A percentile compares a stretch with the other conserved stretches of the same genome.
phyloP scores from a whole-genome alignment of 2,797 vertebrate genomes.

The Hypotaenidia philippensis region DNA sequence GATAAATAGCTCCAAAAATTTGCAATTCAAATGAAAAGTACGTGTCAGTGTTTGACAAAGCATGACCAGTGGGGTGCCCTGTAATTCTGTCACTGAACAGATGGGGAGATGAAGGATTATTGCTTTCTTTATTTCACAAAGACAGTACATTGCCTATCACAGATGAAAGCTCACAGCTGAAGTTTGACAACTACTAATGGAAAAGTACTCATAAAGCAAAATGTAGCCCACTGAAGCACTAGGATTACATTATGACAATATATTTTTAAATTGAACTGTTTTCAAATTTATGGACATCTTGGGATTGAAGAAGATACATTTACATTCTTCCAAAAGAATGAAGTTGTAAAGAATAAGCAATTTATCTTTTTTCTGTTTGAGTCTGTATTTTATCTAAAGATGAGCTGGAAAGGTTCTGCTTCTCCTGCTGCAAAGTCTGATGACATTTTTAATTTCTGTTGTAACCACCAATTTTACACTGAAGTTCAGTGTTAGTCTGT shows the following conservation, averaged over 20 bases:
- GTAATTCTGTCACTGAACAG: slow-evolving; percentile 41
- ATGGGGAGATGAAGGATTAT: slow-evolving; percentile 42
- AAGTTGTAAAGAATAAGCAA: background rate
- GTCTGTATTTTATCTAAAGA: background rate
- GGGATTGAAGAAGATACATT: background rate
- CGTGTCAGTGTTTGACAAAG: slow-evolving; percentile 29
- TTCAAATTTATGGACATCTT: background rate
- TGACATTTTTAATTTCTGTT: background rate
- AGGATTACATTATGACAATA: background rate
- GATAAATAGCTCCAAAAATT: background rate
- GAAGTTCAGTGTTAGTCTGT: background rate
- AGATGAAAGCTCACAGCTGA: background rate
- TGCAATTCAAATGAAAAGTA: background rate
- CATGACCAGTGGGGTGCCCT: slow-evolving; percentile 11
- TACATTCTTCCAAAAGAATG: background rate
- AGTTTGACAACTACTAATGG: slow-evolving; percentile 3
- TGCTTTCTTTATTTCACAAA: background rate
- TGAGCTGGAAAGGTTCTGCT: background rate
- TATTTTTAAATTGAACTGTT: background rate
- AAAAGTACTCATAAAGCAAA: slow-evolving; percentile 15
- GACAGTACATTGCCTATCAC: background rate
- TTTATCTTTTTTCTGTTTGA: background rate
- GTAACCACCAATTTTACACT: background rate
- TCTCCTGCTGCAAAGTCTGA: background rate
- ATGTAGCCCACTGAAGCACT: background rate